Conservation (phyloP, 2,888 invertebrate species). For the Habrosyne pyritoides region DNA sequence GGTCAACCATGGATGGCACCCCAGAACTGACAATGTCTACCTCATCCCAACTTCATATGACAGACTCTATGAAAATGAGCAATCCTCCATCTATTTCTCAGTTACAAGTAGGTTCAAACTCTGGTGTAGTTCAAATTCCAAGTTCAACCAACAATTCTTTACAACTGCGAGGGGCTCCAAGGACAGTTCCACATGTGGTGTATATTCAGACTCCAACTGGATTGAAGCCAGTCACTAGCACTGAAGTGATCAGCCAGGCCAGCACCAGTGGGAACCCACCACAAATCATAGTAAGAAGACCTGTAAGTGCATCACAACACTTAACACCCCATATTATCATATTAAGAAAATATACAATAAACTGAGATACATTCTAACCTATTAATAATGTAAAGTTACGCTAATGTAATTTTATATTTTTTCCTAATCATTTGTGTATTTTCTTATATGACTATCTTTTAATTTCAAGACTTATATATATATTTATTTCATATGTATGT, state of each 20-base stretch:
- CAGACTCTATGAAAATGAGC: slow-evolving; percentile 67
- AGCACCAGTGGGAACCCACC: slow-evolving; percentile 79
- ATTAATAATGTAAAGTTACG: too few relatives aligned
- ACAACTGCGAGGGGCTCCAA: slow-evolving; percentile 63
- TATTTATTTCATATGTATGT: not conserved
- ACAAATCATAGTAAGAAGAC: slow-evolving; percentile 79
- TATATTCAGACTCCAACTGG: slow-evolving; percentile 84
- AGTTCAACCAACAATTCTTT: slow-evolving; percentile 67
- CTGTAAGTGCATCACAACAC: slow-evolving; percentile 68
- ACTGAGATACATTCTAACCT: too few relatives aligned
- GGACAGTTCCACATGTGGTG: slow-evolving; percentile 82
- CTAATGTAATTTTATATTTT: too few relatives aligned
- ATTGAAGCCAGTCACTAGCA: slow-evolving; percentile 73
- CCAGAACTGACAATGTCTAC: slow-evolving; percentile 65
- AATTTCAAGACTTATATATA: not conserved
- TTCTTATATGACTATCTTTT: too few relatives aligned
- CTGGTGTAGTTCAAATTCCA: slow-evolving; percentile 69
- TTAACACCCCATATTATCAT: slow-evolving; percentile 28
- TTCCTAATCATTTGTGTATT: too few relatives aligned
- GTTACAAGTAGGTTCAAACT: slow-evolving; percentile 66
- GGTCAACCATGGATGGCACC: slow-evolving; percentile 60
- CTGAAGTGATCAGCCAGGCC: slow-evolving; percentile 76
- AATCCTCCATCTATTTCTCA: slow-evolving; percentile 62
- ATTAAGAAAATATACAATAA: not conserved
- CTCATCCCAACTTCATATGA: slow-evolving; percentile 63